phyloP scores from a whole-genome alignment of 1,140 invertebrate genomes.

The Araneus ventricosus region DNA sequence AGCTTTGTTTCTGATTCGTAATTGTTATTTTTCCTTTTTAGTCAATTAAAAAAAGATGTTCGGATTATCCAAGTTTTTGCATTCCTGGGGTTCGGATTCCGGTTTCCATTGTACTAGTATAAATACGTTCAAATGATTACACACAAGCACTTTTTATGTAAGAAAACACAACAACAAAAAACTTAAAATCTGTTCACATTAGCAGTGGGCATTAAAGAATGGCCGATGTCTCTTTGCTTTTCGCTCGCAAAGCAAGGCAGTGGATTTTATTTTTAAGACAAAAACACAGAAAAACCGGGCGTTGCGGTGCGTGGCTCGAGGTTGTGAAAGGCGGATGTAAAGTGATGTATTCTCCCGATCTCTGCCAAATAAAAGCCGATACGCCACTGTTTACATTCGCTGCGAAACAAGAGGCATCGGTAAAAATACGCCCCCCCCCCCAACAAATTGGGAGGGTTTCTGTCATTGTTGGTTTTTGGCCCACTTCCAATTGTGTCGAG shows the following conservation, averaged over 20 bases:
- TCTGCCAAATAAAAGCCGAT: neutral
- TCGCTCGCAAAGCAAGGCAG: neutral
- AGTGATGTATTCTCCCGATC: conserved; percentile 4
- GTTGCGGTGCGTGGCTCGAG: neutral
- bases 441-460: neutral
- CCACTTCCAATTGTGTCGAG: neutral
- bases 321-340: neutral
- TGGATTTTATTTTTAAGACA: neutral
- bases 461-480: neutral
- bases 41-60: too few relatives aligned
- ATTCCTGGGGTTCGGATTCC: too few relatives aligned
- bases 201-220: too few relatives aligned
- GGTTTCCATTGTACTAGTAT: too few relatives aligned
- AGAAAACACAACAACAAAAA: too few relatives aligned
- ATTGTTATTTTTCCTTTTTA: too few relatives aligned
- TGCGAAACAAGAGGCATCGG: neutral
- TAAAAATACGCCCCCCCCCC: neutral
- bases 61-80: too few relatives aligned
- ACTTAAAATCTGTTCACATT: too few relatives aligned
- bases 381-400: neutral
- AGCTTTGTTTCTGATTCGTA: too few relatives aligned
- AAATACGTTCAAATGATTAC: too few relatives aligned
- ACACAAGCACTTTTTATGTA: too few relatives aligned
- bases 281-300: neutral
- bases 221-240: too few relatives aligned